A percentile compares a stretch with the other conserved stretches of the same genome.
Conservation (phyloP, 2,113 vertebrate genomes). For the Paratilapia polleni region DNA sequence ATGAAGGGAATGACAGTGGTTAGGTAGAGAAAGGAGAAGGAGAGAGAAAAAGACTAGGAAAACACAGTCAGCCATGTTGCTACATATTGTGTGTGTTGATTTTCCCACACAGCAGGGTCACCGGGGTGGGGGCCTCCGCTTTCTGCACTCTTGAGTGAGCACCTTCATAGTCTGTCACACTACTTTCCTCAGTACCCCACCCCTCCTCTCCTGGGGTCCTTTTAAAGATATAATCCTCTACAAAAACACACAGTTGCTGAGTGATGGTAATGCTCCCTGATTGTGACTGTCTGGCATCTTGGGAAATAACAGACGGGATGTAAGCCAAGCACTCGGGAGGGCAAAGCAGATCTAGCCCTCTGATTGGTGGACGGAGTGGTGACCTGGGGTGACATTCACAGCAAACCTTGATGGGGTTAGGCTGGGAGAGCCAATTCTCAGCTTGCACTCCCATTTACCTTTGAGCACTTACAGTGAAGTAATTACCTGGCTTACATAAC, state of each 20-base stretch:
- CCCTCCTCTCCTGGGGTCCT: conserved; percentile 31
- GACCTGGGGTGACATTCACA: conserved; percentile 53
- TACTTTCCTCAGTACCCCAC: conserved; percentile 37
- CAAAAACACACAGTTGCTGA: conserved; percentile 75
- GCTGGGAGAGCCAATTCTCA: conserved; percentile 47
- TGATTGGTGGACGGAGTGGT: conserved; percentile 56
- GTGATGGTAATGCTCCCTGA: conserved; percentile 72
- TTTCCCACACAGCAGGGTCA: conserved; percentile 77
- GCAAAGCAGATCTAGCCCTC: conserved; percentile 18
- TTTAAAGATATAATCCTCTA: conserved; percentile 76
- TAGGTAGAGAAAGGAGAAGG: conserved; percentile 9
- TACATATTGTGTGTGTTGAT: conserved; percentile 49
- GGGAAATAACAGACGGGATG: conserved; percentile 41
- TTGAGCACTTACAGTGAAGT: conserved; percentile 63
- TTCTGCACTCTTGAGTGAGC: conserved; percentile 76
- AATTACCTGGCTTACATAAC: conserved; percentile 79
- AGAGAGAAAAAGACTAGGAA: neutral
- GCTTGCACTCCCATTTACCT: conserved; percentile 63
- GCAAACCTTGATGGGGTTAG: conserved; percentile 28
- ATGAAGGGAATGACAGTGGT: conserved; percentile 50
- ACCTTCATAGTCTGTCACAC: conserved; percentile 71
- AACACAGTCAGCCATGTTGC: conserved; percentile 48
- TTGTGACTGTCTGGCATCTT: conserved; percentile 64
- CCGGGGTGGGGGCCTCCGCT: conserved; percentile 65
- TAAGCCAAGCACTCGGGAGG: conserved; percentile 41